phyloP scores from a whole-genome alignment of 1,140 invertebrate species.

The Leptinotarsa texana region DNA sequence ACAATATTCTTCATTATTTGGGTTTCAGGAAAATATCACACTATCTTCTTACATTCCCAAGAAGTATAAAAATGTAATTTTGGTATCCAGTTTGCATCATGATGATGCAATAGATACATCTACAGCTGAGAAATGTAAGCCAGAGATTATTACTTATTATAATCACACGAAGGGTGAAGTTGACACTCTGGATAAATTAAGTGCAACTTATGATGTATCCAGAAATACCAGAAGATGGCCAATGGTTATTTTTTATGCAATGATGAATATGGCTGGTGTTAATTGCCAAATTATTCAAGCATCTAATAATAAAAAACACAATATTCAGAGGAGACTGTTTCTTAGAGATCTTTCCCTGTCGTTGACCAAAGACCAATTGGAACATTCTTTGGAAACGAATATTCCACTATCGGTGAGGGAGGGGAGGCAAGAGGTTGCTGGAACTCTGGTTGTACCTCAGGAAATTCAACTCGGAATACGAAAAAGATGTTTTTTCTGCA shows the following conservation, averaged over 20 bases:
- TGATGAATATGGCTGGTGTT: constrained; percentile 19
- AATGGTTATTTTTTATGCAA: not conserved
- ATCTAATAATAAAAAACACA: not conserved
- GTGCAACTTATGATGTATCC: constrained; percentile 49
- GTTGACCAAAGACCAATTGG: constrained; percentile 21
- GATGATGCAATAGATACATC: constrained; percentile 33
- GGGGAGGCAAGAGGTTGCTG: not conserved
- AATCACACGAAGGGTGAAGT: constrained; percentile 55
- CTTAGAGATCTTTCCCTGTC: constrained; percentile 13
- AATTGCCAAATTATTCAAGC: constrained; percentile 15
- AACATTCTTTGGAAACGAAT: constrained; percentile 19
- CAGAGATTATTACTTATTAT: constrained; percentile 44
- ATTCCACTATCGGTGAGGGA: constrained; percentile 24
- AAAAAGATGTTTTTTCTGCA: constrained; percentile 25
- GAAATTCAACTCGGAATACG: constrained; percentile 11
- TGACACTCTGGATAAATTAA: constrained; percentile 53
- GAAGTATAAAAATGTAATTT: constrained; percentile 34
- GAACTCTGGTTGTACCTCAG: constrained; percentile 12
- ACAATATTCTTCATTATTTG: constrained; percentile 32
- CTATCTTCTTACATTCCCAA: constrained; percentile 47
- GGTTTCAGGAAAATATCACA: constrained; percentile 36
- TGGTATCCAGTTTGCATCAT: constrained; percentile 46
- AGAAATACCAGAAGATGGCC: constrained; percentile 35
- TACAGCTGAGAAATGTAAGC: not conserved
- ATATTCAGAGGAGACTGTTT: constrained; percentile 10